Evolutionary conservation across 2,888 invertebrate species (phyloP).

Genomic region (Amphipyra berbera): DNA sequence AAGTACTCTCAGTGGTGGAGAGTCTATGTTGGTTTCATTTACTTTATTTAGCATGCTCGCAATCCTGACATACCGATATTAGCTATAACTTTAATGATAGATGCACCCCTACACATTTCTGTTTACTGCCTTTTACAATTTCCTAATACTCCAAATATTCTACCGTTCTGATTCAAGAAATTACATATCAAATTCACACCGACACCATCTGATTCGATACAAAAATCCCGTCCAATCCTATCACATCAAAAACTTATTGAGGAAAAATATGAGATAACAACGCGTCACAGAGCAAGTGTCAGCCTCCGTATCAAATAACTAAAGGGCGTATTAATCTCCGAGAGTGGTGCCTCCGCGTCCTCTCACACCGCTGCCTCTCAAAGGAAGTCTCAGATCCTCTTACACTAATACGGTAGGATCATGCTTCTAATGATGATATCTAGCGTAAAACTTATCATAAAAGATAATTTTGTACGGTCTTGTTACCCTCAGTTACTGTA

Average conservation of each 20-base stretch:
- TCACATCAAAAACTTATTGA: constrained; percentile 22
- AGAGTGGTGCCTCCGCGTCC: constrained; percentile 53
- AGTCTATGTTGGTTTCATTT: too few species aligned
- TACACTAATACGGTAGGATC: constrained; percentile 8
- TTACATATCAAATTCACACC: too few species aligned
- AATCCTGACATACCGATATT: too few species aligned
- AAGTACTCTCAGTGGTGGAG: too few species aligned
- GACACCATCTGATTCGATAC: too few species aligned
- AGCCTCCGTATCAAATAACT: constrained; percentile 55
- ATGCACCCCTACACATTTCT: too few species aligned
- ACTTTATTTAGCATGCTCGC: too few species aligned
- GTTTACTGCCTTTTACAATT: too few species aligned
- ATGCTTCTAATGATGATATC: constrained; percentile 3
- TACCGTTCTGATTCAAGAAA: too few species aligned
- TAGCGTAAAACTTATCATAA: not conserved
- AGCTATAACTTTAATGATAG: too few species aligned
- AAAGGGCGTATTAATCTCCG: constrained; percentile 64
- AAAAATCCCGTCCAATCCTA: not conserved
- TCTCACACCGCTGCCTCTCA: constrained; percentile 56
- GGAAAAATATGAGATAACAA: constrained; percentile 27
- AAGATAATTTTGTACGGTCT: too few species aligned
- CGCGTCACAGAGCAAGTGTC: constrained; percentile 16
- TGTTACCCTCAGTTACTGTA: constrained; percentile 2
- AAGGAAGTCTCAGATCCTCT: constrained; percentile 37
- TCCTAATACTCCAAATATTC: too few species aligned